phyloP scores from a whole-genome alignment of 2,888 invertebrate species.

The Eupithecia tripunctaria region DNA sequence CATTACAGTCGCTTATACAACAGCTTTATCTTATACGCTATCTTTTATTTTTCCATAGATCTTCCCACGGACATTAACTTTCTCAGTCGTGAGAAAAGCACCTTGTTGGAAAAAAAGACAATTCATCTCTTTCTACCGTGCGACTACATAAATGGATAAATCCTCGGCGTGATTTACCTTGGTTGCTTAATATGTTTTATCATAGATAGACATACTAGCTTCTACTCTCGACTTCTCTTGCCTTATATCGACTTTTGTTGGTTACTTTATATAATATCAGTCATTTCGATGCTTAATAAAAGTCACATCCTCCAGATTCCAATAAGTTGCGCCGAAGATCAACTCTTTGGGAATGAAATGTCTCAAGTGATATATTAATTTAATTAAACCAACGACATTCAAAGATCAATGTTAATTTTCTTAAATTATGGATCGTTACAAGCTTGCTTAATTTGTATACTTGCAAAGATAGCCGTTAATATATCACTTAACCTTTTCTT shows the following conservation, averaged over 20 bases:
- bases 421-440: constrained; percentile 23
- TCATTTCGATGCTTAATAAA: neutral
- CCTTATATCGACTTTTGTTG: neutral
- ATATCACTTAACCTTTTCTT: constrained; percentile 21
- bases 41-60: constrained; percentile 35
- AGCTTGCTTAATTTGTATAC: constrained; percentile 17
- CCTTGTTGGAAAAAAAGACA: constrained; percentile 47
- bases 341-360: neutral
- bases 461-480: constrained; percentile 15
- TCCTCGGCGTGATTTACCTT: constrained; percentile 35
- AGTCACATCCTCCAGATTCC: neutral
- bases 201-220: constrained; percentile 4
- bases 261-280: neutral
- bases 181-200: constrained; percentile 12
- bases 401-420: constrained; percentile 11
- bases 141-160: constrained; percentile 25
- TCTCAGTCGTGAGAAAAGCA: constrained; percentile 64
- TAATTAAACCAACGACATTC: neutral
- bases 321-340: neutral
- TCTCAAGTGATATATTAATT: neutral
- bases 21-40: constrained; percentile 16
- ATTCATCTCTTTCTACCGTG: constrained; percentile 37
- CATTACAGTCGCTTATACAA: constrained; percentile 30
- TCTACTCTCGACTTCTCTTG: neutral
- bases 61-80: constrained; percentile 65